Conservation (phyloP, 2,113 vertebrate genomes). For the Perognathus longimembris region DNA sequence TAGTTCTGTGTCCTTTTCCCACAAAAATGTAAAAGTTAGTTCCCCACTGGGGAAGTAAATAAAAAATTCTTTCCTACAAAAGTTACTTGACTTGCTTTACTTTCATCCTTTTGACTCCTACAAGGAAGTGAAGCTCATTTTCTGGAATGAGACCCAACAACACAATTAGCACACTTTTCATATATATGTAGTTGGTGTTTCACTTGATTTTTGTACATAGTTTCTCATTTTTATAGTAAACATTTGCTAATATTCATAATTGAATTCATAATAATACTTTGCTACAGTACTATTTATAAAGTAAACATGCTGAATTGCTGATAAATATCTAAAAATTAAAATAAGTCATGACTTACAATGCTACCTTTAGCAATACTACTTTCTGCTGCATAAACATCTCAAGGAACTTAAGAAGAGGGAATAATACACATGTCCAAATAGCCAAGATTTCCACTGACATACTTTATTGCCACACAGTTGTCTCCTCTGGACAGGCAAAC, state of each 20-base stretch:
- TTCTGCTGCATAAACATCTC: not conserved
- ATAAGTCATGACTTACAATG: not conserved
- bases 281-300: not conserved
- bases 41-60: not conserved
- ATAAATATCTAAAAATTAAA: not conserved
- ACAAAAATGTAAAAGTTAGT: not conserved
- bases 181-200: not conserved
- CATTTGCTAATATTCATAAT: not conserved
- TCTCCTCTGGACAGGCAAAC: too few species aligned
- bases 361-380: not conserved
- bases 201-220: not conserved
- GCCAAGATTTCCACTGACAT: rapidly evolving
- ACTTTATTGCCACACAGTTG: not conserved
- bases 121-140: not conserved
- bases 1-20: not conserved
- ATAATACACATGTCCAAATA: not conserved
- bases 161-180: not conserved
- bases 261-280: not conserved
- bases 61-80: not conserved
- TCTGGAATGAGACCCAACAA: not conserved
- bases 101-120: not conserved
- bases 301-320: not conserved
- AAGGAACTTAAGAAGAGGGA: not conserved
- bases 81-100: not conserved
- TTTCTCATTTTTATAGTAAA: not conserved